Conservation (phyloP, 2,797 vertebrate genomes). For the Knipowitschia caucasica region DNA sequence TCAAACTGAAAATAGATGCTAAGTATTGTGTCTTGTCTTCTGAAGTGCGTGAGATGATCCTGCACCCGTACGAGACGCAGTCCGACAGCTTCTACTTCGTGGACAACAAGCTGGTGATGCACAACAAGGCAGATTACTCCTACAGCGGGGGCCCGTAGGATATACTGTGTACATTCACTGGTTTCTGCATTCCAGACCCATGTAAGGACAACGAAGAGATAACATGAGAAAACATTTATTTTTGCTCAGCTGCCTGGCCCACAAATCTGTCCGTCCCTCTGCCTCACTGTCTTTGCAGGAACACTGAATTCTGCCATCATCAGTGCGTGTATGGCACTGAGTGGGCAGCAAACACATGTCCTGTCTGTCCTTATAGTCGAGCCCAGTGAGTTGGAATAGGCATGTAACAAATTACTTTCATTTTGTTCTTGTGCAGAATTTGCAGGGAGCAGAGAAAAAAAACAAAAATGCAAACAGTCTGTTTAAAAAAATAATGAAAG, state of each 20-base stretch:
- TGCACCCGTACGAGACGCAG: slow-evolving; percentile 93
- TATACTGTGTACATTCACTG: slow-evolving; percentile 10
- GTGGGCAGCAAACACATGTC: slow-evolving; percentile 57
- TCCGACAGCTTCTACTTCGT: slow-evolving; percentile 99
- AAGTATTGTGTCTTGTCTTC: slow-evolving; percentile 13
- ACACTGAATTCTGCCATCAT: slow-evolving; percentile 46
- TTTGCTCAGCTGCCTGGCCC: slow-evolving; percentile 34
- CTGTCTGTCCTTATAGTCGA: slow-evolving; percentile 55
- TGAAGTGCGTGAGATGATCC: slow-evolving; percentile 94
- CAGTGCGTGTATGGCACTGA: slow-evolving; percentile 28
- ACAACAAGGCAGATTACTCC: slow-evolving; percentile 99
- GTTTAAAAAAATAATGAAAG: neutral
- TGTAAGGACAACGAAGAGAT: slow-evolving; percentile 49
- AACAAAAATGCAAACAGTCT: neutral
- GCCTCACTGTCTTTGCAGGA: slow-evolving; percentile 44
- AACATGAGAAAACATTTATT: slow-evolving; percentile 33
- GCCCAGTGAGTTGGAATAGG: slow-evolving; percentile 43
- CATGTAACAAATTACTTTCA: slow-evolving; percentile 19
- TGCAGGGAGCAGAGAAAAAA: slow-evolving; percentile 17
- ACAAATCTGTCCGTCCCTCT: slow-evolving; percentile 44
- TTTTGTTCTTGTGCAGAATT: slow-evolving; percentile 33
- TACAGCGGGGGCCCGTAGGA: slow-evolving; percentile 89
- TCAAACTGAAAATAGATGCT: neutral
- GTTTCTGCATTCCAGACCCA: slow-evolving; percentile 36
- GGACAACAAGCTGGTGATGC: slow-evolving; percentile 98